phyloP scores from a whole-genome alignment of 1,140 invertebrate species.

The Drosophila subobscura region DNA sequence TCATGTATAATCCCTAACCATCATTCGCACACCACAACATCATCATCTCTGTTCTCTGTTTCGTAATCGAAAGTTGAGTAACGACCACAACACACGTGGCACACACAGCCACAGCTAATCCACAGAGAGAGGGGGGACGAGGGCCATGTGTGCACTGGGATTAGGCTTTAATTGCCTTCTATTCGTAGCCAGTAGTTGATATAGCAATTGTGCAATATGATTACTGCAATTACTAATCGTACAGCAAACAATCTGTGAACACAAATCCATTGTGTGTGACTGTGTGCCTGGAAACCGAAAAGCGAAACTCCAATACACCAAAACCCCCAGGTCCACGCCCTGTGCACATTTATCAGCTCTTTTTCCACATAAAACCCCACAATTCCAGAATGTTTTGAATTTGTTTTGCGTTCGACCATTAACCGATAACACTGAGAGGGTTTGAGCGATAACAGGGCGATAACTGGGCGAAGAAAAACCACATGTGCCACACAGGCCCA shows the following conservation, averaged over 20 bases:
- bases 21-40: background rate
- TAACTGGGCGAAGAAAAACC: background rate
- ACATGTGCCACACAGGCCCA: no score
- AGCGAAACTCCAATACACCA: background rate
- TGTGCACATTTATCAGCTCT: slow-evolving; percentile 10
- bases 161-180: slow-evolving; percentile 18
- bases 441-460: background rate
- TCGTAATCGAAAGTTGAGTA: slow-evolving; percentile 25
- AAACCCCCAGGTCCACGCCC: background rate
- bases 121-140: no score
- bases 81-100: slow-evolving; percentile 6
- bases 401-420: slow-evolving; percentile 22
- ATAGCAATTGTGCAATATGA: slow-evolving; percentile 25
- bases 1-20: background rate
- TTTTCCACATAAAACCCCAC: slow-evolving; percentile 13
- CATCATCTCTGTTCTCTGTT: background rate
- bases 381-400: slow-evolving; percentile 12
- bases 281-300: slow-evolving; percentile 4
- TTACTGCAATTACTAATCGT: slow-evolving; percentile 26
- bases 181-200: slow-evolving; percentile 1
- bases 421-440: slow-evolving; percentile 31
- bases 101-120: no score
- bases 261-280: slow-evolving; percentile 13
- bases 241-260: slow-evolving; percentile 6
- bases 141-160: slow-evolving; percentile 2